A percentile compares a stretch with the other conserved stretches of the same genome.
phyloP scores from a whole-genome alignment of 2,888 invertebrate species.

The Sepioteuthis lessoniana region DNA sequence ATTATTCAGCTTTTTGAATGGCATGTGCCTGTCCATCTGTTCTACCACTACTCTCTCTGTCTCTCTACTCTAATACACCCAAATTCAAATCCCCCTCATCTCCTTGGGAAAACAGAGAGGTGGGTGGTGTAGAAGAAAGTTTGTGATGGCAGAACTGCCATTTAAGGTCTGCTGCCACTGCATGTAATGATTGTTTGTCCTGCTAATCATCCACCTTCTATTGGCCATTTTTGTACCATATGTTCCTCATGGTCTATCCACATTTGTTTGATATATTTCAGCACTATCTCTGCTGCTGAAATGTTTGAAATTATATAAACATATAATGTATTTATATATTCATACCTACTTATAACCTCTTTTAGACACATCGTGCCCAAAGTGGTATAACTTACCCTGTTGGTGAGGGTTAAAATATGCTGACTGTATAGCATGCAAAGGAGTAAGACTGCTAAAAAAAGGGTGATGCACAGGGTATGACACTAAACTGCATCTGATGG shows the following conservation, averaged over 20 bases:
- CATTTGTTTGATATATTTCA: background rate
- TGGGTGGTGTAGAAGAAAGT: no score
- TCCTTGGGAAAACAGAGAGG: background rate
- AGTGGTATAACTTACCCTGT: no score
- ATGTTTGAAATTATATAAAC: background rate
- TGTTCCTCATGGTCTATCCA: background rate
- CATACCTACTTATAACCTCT: no score
- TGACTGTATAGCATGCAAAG: no score
- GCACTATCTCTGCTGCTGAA: background rate
- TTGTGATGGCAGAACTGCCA: background rate
- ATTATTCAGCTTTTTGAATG: background rate
- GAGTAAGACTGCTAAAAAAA: no score
- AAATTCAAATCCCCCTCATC: background rate
- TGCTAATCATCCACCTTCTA: background rate
- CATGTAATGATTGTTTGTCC: background rate
- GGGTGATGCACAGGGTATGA: no score
- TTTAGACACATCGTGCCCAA: no score
- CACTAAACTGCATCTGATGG: no score
- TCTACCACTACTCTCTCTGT: no score
- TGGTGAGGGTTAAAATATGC: no score
- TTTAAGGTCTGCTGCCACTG: background rate
- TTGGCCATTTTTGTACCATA: background rate
- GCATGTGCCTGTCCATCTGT: background rate
- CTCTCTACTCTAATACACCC: background rate
- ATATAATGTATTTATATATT: background rate